Conservation (phyloP, 2,113 vertebrate species). For the Epinephelus cyanopodus region DNA sequence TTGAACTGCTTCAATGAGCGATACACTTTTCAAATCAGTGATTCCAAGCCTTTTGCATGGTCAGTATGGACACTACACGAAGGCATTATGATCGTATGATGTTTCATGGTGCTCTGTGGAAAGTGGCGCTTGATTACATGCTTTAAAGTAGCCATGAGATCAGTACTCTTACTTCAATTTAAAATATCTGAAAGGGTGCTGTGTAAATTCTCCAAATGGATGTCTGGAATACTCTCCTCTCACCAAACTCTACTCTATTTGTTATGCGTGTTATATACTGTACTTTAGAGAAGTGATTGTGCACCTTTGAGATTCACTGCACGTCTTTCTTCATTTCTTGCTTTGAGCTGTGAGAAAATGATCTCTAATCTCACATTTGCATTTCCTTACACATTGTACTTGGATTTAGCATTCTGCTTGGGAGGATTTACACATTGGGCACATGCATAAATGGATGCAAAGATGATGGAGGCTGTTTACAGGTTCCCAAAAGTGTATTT, state of each 20-base stretch:
- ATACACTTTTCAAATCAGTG: neutral
- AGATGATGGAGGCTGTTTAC: neutral
- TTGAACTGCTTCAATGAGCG: neutral
- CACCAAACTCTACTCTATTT: neutral
- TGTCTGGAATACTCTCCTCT: neutral
- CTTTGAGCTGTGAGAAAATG: neutral
- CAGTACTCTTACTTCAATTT: neutral
- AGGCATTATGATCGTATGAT: neutral
- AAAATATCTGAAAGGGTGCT: neutral
- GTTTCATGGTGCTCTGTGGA: neutral
- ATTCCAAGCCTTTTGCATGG: neutral
- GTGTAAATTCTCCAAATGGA: neutral
- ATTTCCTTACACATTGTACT: neutral
- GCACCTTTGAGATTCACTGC: neutral
- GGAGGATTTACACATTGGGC: constrained; percentile 1
- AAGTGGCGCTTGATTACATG: constrained; percentile 3
- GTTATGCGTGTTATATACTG: no score
- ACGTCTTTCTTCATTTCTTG: neutral
- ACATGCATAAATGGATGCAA: constrained; percentile 6
- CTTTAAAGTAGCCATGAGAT: constrained; percentile 6
- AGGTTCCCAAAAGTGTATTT: constrained; percentile 1
- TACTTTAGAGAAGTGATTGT: neutral
- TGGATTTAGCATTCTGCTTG: neutral
- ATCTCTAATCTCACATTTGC: neutral
- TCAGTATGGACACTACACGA: neutral